Evolutionary conservation across 2,113 vertebrate species (phyloP).

Genomic region (Lonchura striata): DNA sequence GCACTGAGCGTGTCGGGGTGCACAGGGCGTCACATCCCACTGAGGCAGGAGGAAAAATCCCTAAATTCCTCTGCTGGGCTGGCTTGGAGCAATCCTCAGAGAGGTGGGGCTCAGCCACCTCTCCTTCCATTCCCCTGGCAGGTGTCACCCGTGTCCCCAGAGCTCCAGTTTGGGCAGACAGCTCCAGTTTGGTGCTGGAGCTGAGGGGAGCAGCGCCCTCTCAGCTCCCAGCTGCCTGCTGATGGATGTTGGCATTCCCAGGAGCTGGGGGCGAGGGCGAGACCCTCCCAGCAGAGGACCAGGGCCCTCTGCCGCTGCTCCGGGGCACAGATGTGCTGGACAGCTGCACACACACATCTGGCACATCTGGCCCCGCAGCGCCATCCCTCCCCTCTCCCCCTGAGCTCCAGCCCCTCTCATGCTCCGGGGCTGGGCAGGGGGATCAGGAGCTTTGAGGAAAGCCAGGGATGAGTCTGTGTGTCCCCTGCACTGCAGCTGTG

Average conservation of each 20-base stretch:
- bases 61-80: background rate
- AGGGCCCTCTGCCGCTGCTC: background rate
- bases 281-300: background rate
- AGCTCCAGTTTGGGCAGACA: background rate
- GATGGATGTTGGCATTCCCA: background rate
- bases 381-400: background rate
- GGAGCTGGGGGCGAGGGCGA: background rate
- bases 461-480: background rate
- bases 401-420: background rate
- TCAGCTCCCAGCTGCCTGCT: background rate
- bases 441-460: background rate
- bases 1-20: rapidly evolving
- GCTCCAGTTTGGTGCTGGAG: background rate
- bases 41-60: background rate
- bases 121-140: background rate
- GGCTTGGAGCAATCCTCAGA: background rate
- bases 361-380: background rate
- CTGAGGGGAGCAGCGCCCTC: background rate
- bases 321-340: background rate
- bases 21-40: background rate
- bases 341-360: background rate
- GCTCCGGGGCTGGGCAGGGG: rapidly evolving
- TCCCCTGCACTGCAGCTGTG: background rate
- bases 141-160: rapidly evolving
- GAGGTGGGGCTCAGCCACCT: rapidly evolving